These are phyloP conservation scores for Caenorhabditis inopinata DNA, from an alignment of 1,140 invertebrate genomes.

Conservation along the genomic window DNA sequence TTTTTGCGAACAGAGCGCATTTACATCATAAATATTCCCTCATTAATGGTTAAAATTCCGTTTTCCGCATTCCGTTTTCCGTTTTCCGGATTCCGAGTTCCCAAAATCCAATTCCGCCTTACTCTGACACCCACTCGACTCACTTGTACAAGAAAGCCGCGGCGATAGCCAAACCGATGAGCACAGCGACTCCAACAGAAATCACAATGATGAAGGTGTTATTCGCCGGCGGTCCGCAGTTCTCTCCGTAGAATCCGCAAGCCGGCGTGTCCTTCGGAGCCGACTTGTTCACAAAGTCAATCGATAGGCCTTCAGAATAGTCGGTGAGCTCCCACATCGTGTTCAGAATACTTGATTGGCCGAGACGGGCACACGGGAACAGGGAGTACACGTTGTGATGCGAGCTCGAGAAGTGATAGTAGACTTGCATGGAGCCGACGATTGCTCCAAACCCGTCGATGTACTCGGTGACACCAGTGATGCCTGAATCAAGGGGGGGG, in stretches of 20 bases:
- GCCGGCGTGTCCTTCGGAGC: slow-evolving; percentile 29
- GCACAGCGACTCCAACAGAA: neutral
- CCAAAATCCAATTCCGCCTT: no score
- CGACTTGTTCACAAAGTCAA: slow-evolving; percentile 9
- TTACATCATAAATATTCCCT: no score
- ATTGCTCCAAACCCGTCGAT: slow-evolving; percentile 19
- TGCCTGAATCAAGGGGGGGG: no score
- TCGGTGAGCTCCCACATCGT: neutral
- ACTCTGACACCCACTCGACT: no score
- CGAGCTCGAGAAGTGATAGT: neutral
- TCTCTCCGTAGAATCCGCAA: slow-evolving; percentile 36
- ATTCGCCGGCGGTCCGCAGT: neutral
- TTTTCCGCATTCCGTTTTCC: no score
- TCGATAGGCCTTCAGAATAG: slow-evolving; percentile 16
- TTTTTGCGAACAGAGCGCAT: no score
- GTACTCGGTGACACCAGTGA: slow-evolving; percentile 28
- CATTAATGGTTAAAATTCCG: no score
- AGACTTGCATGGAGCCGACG: slow-evolving; percentile 3
- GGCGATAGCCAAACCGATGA: neutral
- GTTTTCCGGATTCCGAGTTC: no score
- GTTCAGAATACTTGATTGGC: neutral
- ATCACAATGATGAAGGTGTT: slow-evolving; percentile 14
- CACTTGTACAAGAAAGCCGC: slow-evolving; percentile 27
- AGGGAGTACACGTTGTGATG: neutral
- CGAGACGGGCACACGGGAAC: neutral